Conservation (phyloP, 2,888 invertebrate species). For the Chironomus riparius region DNA sequence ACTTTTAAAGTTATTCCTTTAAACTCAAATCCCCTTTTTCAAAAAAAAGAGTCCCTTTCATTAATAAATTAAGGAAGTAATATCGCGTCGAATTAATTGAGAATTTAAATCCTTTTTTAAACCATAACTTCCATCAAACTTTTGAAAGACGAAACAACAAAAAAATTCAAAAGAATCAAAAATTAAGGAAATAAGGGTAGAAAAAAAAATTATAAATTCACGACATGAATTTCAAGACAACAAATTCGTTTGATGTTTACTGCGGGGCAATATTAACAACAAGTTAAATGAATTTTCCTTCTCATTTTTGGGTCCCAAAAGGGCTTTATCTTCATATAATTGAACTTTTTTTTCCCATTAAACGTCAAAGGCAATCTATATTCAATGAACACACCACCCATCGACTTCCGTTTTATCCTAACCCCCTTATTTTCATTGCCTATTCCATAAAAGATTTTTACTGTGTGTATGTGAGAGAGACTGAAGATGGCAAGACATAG, state of each 20-base stretch:
- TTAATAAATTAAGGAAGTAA: too few relatives aligned
- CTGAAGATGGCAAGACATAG: neutral
- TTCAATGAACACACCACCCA: neutral
- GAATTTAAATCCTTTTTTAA: too few relatives aligned
- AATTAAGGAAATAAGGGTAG: neutral
- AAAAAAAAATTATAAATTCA: neutral
- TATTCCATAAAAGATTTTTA: neutral
- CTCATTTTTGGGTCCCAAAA: neutral
- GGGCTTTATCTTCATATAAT: neutral
- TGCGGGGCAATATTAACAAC: neutral
- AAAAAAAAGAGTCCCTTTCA: too few relatives aligned
- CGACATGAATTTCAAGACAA: neutral
- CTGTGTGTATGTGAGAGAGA: neutral
- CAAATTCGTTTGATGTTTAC: neutral
- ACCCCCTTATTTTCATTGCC: neutral
- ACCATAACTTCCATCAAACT: too few relatives aligned
- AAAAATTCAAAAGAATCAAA: neutral
- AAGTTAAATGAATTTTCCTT: neutral
- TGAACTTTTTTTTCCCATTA: neutral
- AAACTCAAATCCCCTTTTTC: too few relatives aligned
- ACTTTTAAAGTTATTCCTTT: too few relatives aligned
- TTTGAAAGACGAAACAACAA: neutral
- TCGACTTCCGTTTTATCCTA: neutral
- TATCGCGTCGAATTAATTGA: too few relatives aligned
- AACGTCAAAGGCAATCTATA: constrained; percentile 5